These are phyloP conservation scores for Dryobota labecula DNA, from an alignment of 2,888 invertebrate species.

Conservation along the genomic window DNA sequence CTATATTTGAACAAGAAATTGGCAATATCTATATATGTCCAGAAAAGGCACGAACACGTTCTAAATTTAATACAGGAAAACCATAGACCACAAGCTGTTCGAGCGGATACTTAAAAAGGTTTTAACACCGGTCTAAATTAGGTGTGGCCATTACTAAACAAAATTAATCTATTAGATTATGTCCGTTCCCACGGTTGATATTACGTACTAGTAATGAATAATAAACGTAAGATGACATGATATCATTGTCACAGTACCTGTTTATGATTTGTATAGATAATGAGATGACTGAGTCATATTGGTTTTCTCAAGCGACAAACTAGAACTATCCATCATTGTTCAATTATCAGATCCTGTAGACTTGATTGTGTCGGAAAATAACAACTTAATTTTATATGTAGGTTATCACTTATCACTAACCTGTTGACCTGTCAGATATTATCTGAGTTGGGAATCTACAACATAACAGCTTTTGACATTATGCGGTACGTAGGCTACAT, in stretches of 20 bases:
- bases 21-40: slow-evolving; percentile 10
- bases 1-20: slow-evolving; percentile 46
- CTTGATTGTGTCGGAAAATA: background rate
- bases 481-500: background rate
- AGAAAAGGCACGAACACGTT: slow-evolving; percentile 49
- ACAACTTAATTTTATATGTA: slow-evolving; percentile 3
- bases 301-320: slow-evolving; percentile 25
- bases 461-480: background rate
- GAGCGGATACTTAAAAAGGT: slow-evolving; percentile 52
- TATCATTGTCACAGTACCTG: slow-evolving; percentile 54
- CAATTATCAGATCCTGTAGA: background rate
- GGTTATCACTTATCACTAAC: no score
- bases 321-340: slow-evolving; percentile 11
- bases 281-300: slow-evolving; percentile 50
- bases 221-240: slow-evolving; percentile 47
- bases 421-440: background rate
- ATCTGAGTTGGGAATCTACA: background rate
- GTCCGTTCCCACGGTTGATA: slow-evolving; percentile 51
- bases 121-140: slow-evolving; percentile 33
- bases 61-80: slow-evolving; percentile 50
- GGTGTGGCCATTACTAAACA: slow-evolving; percentile 48
- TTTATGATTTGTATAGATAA: slow-evolving; percentile 34
- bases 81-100: slow-evolving; percentile 43
- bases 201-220: slow-evolving; percentile 52
- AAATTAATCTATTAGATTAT: slow-evolving; percentile 33